A percentile compares a stretch with the other conserved stretches of the same genome.
Conservation (phyloP, 2,113 vertebrate species). For the Paracyprichromis sp. region DNA sequence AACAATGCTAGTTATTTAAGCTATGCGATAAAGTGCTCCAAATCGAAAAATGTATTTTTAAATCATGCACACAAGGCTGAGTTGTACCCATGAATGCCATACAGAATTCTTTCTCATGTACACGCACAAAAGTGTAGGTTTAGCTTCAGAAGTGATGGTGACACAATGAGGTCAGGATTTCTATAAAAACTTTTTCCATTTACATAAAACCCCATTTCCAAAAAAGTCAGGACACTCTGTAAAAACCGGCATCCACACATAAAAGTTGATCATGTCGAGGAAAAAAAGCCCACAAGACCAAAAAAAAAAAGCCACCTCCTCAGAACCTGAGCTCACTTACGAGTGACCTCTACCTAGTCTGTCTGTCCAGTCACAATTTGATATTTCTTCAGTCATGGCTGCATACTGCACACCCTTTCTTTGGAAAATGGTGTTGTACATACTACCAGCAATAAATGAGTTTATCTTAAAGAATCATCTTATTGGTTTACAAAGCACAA, state of each 20-base stretch:
- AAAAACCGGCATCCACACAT: not conserved
- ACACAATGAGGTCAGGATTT: not conserved
- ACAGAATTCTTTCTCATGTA: not conserved
- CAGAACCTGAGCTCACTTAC: not conserved
- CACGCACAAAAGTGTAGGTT: not conserved
- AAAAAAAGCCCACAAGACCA: too few relatives aligned
- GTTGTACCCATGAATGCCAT: not conserved
- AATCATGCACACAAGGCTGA: not conserved
- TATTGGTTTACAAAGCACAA: not conserved
- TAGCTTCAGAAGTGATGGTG: not conserved
- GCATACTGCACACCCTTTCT: not conserved
- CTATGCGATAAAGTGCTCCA: not conserved
- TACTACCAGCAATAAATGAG: not conserved
- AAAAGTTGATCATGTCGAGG: not conserved
- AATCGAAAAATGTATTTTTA: not conserved
- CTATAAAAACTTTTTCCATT: not conserved
- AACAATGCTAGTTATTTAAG: not conserved
- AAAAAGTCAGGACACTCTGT: not conserved
- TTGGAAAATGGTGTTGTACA: not conserved
- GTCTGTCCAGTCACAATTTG: not conserved
- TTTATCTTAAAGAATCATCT: not conserved
- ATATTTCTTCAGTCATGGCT: not conserved
- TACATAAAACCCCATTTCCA: not conserved
- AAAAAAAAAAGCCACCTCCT: not conserved
- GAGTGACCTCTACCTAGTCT: not conserved